These are phyloP conservation scores for Lypha dubia DNA, from an alignment of 2,888 invertebrate species.

Conservation along the genomic window DNA sequence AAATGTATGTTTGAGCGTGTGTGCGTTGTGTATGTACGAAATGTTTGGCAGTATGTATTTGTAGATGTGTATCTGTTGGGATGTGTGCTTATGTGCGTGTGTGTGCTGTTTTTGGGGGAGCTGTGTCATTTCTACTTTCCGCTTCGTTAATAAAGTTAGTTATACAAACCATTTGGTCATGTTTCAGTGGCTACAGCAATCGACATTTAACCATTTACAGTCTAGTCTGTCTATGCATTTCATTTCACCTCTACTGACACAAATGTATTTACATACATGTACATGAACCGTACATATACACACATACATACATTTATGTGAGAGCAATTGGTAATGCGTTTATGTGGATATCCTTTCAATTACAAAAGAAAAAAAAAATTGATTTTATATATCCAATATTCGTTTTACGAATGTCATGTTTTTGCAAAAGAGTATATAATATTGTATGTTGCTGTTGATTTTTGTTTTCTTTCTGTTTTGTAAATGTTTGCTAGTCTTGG, in stretches of 20 bases:
- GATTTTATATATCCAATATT: neutral
- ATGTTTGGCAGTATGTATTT: neutral
- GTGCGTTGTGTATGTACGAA: neutral
- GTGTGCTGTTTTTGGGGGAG: slow-evolving; percentile 53
- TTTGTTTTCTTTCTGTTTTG: neutral
- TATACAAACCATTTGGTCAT: slow-evolving; percentile 76
- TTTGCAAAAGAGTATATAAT: neutral
- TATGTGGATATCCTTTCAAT: neutral
- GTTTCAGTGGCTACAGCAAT: slow-evolving; percentile 70
- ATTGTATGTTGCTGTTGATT: neutral
- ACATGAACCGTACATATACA: neutral
- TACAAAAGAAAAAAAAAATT: slow-evolving; percentile 8
- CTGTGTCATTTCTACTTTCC: slow-evolving; percentile 76
- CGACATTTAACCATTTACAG: slow-evolving; percentile 64
- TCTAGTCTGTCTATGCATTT: slow-evolving; percentile 37
- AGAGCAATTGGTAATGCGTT: slow-evolving; percentile 1
- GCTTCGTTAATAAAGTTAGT: slow-evolving; percentile 82
- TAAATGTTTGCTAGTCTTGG: slow-evolving; percentile 45
- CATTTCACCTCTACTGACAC: slow-evolving; percentile 1
- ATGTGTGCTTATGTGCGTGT: neutral
- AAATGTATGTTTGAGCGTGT: neutral
- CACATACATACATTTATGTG: neutral
- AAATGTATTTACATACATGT: neutral
- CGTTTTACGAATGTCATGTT: neutral
- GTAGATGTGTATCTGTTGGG: neutral